Percentiles rank a stretch among this genome's conserved stretches.
These are phyloP conservation scores for Lucilia cuprina DNA, from an alignment of 1,140 invertebrate species.

Conservation along the genomic window DNA sequence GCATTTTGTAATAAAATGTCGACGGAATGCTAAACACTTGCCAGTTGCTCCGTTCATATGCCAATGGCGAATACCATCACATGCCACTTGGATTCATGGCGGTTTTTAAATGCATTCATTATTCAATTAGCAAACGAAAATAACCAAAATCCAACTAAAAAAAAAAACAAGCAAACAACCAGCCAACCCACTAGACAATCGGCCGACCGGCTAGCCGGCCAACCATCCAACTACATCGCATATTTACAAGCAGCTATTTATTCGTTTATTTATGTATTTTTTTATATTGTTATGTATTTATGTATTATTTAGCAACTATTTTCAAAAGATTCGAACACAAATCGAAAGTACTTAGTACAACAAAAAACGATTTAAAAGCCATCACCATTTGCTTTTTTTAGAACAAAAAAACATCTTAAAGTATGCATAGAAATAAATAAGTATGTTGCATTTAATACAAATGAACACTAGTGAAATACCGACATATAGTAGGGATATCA, in stretches of 20 bases:
- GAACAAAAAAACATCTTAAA: neutral
- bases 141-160: no score
- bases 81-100: conserved; percentile 34
- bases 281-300: neutral
- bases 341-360: neutral
- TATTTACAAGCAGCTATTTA: no score
- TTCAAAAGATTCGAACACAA: conserved; percentile 6
- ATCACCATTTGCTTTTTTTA: neutral
- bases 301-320: neutral
- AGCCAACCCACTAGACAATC: neutral
- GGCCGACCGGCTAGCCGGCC: neutral
- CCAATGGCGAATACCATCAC: conserved; percentile 34
- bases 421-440: neutral
- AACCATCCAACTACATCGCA: neutral
- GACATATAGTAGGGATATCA: no score
- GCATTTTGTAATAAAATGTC: conserved; percentile 32
- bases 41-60: conserved; percentile 33
- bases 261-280: neutral
- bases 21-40: conserved; percentile 31
- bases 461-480: neutral
- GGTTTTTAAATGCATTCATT: conserved; percentile 34
- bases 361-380: neutral
- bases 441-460: neutral
- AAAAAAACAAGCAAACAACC: neutral
- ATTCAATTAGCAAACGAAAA: conserved; percentile 24